Conservation (phyloP, 2,797 vertebrate genomes). For the Ceyx erithaca region DNA sequence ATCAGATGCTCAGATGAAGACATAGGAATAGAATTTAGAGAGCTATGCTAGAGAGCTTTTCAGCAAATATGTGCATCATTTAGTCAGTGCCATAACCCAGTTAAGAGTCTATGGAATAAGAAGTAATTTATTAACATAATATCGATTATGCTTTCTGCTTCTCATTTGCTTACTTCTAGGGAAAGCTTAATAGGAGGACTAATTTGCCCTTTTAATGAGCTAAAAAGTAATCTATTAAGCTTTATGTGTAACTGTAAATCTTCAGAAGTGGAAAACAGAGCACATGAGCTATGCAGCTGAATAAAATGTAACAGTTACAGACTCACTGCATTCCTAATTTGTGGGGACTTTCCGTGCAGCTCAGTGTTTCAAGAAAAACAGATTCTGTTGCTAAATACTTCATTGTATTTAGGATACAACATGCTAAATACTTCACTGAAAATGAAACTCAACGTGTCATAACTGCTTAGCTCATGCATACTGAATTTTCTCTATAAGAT, state of each 20-base stretch:
- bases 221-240: conserved; percentile 52
- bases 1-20: not conserved
- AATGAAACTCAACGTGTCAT: not conserved
- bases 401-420: not conserved
- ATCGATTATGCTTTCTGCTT: not conserved
- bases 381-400: not conserved
- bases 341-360: not conserved
- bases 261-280: not conserved
- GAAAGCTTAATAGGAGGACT: not conserved
- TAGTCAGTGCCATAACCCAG: not conserved
- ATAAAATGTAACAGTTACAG: not conserved
- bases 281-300: not conserved
- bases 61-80: not conserved
- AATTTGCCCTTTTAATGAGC: conserved; percentile 38
- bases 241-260: conserved; percentile 49
- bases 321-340: not conserved
- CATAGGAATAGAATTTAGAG: not conserved
- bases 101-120: not conserved
- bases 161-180: conserved; percentile 5
- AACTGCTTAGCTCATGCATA: not conserved
- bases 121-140: conserved; percentile 35
- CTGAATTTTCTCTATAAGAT: not conserved
- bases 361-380: not conserved
- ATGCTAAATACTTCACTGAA: not conserved
- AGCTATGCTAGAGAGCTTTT: not conserved